These are phyloP conservation scores for Aplidium turbinatum DNA, from an alignment of 23 tunicate genomes.

Conservation along the genomic window DNA sequence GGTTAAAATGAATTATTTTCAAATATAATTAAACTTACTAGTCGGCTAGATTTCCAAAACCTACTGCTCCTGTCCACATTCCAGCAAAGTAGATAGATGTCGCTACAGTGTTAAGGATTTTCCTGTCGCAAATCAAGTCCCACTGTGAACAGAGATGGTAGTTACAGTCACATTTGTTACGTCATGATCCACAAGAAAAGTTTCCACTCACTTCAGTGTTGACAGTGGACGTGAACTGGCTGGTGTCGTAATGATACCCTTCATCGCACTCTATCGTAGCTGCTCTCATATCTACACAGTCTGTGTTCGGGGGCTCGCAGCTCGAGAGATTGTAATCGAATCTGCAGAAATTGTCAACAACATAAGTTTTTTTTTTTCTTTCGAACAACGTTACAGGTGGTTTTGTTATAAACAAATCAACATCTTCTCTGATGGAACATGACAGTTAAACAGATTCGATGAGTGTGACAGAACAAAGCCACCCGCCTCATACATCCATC, in stretches of 20 bases:
- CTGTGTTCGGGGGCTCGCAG: conserved; percentile 47
- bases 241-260: conserved; percentile 67
- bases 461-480: background rate
- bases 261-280: conserved; percentile 56
- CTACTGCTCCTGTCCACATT: conserved; percentile 93
- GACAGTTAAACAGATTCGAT: background rate
- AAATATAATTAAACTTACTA: conserved; percentile 32
- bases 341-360: too few relatives aligned
- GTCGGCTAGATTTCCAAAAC: conserved; percentile 70
- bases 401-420: background rate
- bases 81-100: conserved; percentile 82
- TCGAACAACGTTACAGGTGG: too few relatives aligned
- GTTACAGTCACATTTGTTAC: background rate
- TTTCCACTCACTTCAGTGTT: conserved; percentile 61
- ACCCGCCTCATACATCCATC: conserved; percentile 67
- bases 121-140: conserved; percentile 74
- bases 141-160: conserved; percentile 53
- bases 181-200: too few relatives aligned
- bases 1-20: too few relatives aligned
- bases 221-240: conserved; percentile 62
- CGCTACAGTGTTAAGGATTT: conserved; percentile 69
- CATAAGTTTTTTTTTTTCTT: too few relatives aligned
- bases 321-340: conserved; percentile 62
- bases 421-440: background rate
- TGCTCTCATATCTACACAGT: conserved; percentile 60